phyloP scores from a whole-genome alignment of 1,140 invertebrate genomes.

The Magallana angulata region DNA sequence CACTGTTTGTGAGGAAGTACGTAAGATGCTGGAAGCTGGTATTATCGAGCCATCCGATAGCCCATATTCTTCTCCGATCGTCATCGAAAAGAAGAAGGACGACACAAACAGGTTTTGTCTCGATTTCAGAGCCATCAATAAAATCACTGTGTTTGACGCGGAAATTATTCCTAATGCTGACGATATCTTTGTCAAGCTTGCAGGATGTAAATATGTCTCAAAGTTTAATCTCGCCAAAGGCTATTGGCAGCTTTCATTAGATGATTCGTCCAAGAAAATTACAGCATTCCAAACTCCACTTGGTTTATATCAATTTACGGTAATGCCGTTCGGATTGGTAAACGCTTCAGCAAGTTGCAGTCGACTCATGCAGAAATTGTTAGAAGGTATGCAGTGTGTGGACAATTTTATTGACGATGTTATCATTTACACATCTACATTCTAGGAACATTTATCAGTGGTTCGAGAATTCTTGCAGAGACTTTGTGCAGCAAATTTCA shows the following conservation, averaged over 20 bases:
- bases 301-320: conserved; percentile 54
- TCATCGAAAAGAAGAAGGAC: conserved; percentile 79
- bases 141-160: conserved; percentile 54
- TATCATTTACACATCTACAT: too few species aligned
- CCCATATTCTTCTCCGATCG: conserved; percentile 81
- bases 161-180: conserved; percentile 65
- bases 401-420: too few species aligned
- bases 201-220: conserved; percentile 37
- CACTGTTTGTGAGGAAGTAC: conserved; percentile 75
- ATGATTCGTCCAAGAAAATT: conserved; percentile 35
- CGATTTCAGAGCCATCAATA: conserved; percentile 78
- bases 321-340: conserved; percentile 61
- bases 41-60: conserved; percentile 57
- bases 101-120: conserved; percentile 79
- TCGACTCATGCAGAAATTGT: too few species aligned
- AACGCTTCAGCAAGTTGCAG: not conserved
- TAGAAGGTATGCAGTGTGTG: too few species aligned
- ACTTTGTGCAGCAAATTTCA: too few species aligned
- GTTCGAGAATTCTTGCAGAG: too few species aligned
- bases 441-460: too few species aligned
- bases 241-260: conserved; percentile 55
- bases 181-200: conserved; percentile 56
- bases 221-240: conserved; percentile 53
- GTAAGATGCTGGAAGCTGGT: conserved; percentile 72
- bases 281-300: conserved; percentile 55